Percentiles rank a stretch among this genome's conserved stretches.
phyloP scores from a whole-genome alignment of 2,113 vertebrate genomes.

The Scalopus aquaticus region DNA sequence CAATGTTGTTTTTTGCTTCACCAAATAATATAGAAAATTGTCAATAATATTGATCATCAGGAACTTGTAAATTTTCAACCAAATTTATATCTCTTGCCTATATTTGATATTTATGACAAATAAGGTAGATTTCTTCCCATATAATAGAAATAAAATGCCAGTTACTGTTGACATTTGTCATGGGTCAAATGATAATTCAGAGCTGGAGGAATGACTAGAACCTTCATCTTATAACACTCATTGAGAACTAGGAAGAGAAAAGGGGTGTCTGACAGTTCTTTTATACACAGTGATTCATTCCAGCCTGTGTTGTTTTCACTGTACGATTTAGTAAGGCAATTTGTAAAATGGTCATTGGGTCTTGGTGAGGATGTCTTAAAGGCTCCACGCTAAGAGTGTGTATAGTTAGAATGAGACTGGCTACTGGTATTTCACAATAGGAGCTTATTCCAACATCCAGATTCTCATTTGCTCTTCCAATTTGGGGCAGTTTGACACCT shows the following conservation, averaged over 20 bases:
- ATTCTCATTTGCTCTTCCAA: not conserved
- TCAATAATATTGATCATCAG: not conserved
- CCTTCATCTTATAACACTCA: not conserved
- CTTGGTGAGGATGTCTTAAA: not conserved
- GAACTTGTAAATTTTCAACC: not conserved
- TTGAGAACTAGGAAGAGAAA: not conserved
- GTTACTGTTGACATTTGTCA: not conserved
- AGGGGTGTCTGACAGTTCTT: not conserved
- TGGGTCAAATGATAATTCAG: slow-evolving; percentile 19
- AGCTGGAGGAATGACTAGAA: not conserved
- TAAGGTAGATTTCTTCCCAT: not conserved
- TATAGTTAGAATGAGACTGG: not conserved
- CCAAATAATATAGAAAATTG: not conserved
- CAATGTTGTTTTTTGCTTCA: not conserved
- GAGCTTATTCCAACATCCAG: not conserved
- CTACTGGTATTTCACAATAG: not conserved
- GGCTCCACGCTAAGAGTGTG: not conserved
- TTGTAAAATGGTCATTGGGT: not conserved
- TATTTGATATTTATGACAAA: slow-evolving; percentile 22
- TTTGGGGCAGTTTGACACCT: not conserved
- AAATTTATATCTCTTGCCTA: not conserved
- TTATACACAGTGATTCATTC: not conserved
- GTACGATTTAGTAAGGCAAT: not conserved
- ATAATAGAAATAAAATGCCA: not conserved
- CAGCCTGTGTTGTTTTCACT: not conserved